Evolutionary conservation across 2,113 vertebrate species (phyloP), one percentile per base, ranked within the genome.

Genomic region (Corythornis madagascariensis): DNA sequence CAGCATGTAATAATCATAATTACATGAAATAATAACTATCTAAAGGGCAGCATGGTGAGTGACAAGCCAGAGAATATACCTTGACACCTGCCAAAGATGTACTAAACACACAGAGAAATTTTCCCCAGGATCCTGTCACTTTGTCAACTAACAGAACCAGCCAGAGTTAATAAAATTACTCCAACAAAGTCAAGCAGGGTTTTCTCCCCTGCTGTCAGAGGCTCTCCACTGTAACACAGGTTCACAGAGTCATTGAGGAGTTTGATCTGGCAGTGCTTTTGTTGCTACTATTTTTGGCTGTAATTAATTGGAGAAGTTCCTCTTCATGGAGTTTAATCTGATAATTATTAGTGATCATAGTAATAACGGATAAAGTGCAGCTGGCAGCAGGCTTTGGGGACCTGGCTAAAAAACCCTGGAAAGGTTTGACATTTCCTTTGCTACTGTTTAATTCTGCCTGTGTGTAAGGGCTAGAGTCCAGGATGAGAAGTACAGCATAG

Each of bases 11-110:
- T 97, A 97, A 98, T 96, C 90, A 91, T 97, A 98, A 98, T 98
- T 97, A 96, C 88, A 97, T 97, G 96, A 97, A 97, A 98, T 97
- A 97, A 98, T 97, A 98, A 97, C 97, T 96, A 97, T 98, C 96
- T 92, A 70, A 97, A 96, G 94, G 96, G 97, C 96, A 95, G 93
- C 91, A 20, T 14, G 10, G 92, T 97, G 97, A 98, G 94, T 97
- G 98, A 97, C 97, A 95, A 97, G 96, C 82, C 93, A 91, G 95
- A 92, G 95, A 97, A 97, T 96, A 79, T 88, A 97, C 97, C 96
- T 97, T 97, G 97, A 97, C 97, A 96, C 97, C 96, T 98, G 97
- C 94, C 94, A 97, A 96, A 96, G 89, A 95, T 86, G 75, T 76
- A 96, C 96, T 96, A 95, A 97, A 90, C 94, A 95, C 89, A 89